phyloP scores from a whole-genome alignment of 23 tunicate species.

The Ascidia mentula region DNA sequence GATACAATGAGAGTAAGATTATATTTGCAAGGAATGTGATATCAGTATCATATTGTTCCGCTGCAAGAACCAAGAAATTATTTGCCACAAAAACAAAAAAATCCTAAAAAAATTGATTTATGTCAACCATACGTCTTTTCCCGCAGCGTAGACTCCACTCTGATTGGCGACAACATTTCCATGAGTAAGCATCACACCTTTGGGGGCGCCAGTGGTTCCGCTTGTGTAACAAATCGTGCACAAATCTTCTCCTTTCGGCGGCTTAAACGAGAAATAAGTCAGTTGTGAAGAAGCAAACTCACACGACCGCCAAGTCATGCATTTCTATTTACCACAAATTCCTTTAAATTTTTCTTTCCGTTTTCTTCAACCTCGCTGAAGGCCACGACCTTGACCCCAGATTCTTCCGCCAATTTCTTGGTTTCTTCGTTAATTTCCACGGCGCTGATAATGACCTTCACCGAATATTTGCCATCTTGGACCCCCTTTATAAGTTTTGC shows the following conservation, averaged over 20 bases:
- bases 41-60: no score
- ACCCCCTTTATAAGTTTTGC: conserved; percentile 38
- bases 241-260: conserved; percentile 74
- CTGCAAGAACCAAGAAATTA: no score
- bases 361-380: conserved; percentile 47
- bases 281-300: not conserved
- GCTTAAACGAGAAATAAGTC: conserved; percentile 25
- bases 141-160: conserved; percentile 47
- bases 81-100: no score
- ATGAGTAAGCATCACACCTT: conserved; percentile 94
- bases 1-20: no score
- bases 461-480: conserved; percentile 22
- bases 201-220: conserved; percentile 98
- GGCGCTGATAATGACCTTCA: conserved; percentile 32
- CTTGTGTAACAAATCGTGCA: conserved; percentile 96
- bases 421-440: conserved; percentile 28
- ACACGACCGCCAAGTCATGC: not conserved
- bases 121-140: conserved; percentile 61
- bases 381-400: conserved; percentile 32
- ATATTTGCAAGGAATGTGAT: no score
- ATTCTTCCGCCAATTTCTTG: conserved; percentile 19
- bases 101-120: not conserved
- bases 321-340: conserved; percentile 51
- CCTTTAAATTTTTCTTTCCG: conserved; percentile 56
- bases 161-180: conserved; percentile 59